These are phyloP conservation scores for Trichomalopsis sarcophagae DNA, from an alignment of 1,140 invertebrate genomes.

Conservation along the genomic window DNA sequence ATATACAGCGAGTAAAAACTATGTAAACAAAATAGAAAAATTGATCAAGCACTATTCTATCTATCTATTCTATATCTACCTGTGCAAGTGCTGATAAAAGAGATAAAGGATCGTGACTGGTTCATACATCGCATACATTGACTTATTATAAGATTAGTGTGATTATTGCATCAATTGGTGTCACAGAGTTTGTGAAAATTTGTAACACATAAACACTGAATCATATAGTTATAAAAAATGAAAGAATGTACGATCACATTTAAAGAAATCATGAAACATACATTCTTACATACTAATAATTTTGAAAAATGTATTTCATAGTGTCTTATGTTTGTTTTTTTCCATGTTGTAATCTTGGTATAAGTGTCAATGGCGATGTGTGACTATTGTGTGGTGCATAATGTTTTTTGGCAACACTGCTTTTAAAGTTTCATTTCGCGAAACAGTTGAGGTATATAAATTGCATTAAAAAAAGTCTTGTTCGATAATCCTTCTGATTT, in stretches of 20 bases:
- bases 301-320: not conserved
- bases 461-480: constrained; percentile 24
- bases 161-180: not conserved
- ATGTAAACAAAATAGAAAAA: not conserved
- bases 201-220: not conserved
- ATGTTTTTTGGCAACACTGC: constrained; percentile 49
- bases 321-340: constrained; percentile 5
- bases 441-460: not conserved
- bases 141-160: not conserved
- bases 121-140: constrained; percentile 11
- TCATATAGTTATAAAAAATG: not conserved
- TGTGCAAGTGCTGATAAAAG: constrained; percentile 34
- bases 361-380: constrained; percentile 29
- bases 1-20: not conserved
- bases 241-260: not conserved
- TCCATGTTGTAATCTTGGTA: not conserved
- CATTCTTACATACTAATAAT: constrained; percentile 2
- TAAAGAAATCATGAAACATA: not conserved
- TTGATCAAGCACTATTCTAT: constrained; percentile 41
- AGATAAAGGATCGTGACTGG: constrained; percentile 10
- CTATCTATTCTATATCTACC: not conserved
- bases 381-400: constrained; percentile 15
- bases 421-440: not conserved
- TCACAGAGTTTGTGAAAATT: not conserved
- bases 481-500: constrained; percentile 46